Evolutionary conservation across 2,888 invertebrate genomes (phyloP).

Genomic region (Heteromyza rotundicornis): DNA sequence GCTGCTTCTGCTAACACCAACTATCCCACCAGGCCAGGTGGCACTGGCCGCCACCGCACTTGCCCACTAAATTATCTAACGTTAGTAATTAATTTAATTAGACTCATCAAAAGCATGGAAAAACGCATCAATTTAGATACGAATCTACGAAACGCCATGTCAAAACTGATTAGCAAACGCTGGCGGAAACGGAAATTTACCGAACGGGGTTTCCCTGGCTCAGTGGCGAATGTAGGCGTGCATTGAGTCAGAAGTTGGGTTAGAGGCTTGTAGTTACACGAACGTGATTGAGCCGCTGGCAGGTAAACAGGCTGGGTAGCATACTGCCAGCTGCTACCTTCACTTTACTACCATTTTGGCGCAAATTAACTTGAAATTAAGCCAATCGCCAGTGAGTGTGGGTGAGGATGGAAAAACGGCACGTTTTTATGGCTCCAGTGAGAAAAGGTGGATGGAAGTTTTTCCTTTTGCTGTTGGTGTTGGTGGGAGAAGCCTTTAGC

Average conservation of each 20-base stretch:
- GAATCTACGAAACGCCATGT: constrained; percentile 13
- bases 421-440: too few relatives aligned
- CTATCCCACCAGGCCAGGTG: not conserved
- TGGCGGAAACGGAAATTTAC: not conserved
- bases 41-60: constrained; percentile 14
- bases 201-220: not conserved
- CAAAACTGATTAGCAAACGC: not conserved
- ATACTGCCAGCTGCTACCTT: constrained; percentile 41
- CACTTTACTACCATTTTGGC: not conserved
- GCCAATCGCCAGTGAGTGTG: constrained; percentile 4
- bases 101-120: constrained; percentile 38
- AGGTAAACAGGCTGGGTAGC: not conserved
- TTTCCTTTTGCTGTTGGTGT: too few relatives aligned
- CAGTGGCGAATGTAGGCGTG: too few relatives aligned
- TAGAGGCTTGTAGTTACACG: too few relatives aligned
- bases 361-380: constrained; percentile 23
- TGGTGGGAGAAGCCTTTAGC: too few relatives aligned
- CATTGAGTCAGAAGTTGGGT: too few relatives aligned
- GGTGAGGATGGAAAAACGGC: not conserved
- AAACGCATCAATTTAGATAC: constrained; percentile 25
- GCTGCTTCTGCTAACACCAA: not conserved
- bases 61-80: constrained; percentile 48
- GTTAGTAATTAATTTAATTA: constrained; percentile 59
- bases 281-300: too few relatives aligned
- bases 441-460: too few relatives aligned